Conservation (phyloP, 2,113 vertebrate species). For the Acanthochromis polyacanthus region DNA sequence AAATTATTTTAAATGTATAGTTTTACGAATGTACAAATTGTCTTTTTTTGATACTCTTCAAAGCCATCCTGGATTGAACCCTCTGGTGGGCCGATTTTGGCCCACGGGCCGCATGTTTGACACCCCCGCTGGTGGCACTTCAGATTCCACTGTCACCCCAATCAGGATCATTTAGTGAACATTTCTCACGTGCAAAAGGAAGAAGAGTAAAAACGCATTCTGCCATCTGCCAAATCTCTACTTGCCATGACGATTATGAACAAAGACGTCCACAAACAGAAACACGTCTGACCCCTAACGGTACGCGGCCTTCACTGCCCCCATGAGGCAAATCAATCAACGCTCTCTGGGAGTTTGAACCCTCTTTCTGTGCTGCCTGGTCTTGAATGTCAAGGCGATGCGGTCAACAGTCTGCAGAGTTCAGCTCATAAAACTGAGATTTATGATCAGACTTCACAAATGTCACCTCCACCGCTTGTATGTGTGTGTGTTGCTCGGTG, state of each 20-base stretch:
- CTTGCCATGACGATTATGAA: slow-evolving; percentile 42
- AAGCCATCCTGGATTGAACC: too few relatives aligned
- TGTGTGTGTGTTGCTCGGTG: background rate
- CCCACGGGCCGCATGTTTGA: too few relatives aligned
- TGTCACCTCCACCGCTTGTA: slow-evolving; percentile 40
- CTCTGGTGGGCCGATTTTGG: too few relatives aligned
- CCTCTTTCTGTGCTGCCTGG: background rate
- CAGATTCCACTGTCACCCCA: too few relatives aligned
- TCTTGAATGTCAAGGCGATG: slow-evolving; percentile 48
- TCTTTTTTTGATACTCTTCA: too few relatives aligned
- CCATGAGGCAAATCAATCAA: slow-evolving; percentile 56
- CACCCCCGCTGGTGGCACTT: too few relatives aligned
- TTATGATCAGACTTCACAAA: slow-evolving; percentile 56
- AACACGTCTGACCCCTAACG: slow-evolving; percentile 32
- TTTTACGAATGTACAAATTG: too few relatives aligned
- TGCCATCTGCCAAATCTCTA: slow-evolving; percentile 37
- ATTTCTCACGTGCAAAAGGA: too few relatives aligned
- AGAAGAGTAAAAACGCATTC: background rate
- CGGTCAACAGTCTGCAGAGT: slow-evolving; percentile 41
- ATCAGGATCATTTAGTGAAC: too few relatives aligned
- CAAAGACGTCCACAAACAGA: slow-evolving; percentile 48
- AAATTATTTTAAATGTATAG: too few relatives aligned
- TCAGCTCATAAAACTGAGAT: slow-evolving; percentile 62
- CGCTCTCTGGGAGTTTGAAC: slow-evolving; percentile 23
- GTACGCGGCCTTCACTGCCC: slow-evolving; percentile 49